These are phyloP conservation scores for Sialia sialis DNA, from an alignment of 2,113 vertebrate genomes.

Conservation along the genomic window DNA sequence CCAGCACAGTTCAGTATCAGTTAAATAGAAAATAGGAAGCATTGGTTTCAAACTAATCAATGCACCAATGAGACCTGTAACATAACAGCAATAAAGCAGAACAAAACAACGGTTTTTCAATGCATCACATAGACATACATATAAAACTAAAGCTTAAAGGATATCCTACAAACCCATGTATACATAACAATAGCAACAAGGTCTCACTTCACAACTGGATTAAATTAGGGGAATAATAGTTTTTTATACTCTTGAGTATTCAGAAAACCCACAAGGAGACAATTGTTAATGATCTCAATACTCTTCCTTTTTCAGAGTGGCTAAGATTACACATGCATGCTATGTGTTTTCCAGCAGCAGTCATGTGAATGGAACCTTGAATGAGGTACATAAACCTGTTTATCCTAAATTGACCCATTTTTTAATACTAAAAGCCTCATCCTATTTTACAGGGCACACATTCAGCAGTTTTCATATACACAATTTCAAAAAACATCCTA, in stretches of 20 bases:
- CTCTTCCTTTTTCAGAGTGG: neutral
- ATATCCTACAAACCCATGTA: neutral
- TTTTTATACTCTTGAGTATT: neutral
- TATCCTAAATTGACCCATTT: neutral
- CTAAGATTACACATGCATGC: neutral
- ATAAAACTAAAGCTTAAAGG: neutral
- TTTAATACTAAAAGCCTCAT: neutral
- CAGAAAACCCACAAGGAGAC: neutral
- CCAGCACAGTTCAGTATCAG: neutral
- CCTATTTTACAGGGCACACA: neutral
- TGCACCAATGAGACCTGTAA: neutral
- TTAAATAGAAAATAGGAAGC: neutral
- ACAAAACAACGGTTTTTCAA: neutral
- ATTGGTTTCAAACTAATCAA: neutral
- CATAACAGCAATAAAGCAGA: neutral
- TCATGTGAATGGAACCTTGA: neutral
- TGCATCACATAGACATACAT: neutral
- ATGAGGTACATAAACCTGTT: neutral
- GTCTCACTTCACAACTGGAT: neutral
- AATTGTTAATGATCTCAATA: neutral
- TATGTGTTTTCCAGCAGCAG: neutral
- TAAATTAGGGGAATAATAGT: neutral
- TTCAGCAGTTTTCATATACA: neutral
- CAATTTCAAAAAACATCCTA: neutral
- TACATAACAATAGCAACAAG: neutral